phyloP scores from a whole-genome alignment of 2,797 vertebrate species.

The Scleropages formosus region DNA sequence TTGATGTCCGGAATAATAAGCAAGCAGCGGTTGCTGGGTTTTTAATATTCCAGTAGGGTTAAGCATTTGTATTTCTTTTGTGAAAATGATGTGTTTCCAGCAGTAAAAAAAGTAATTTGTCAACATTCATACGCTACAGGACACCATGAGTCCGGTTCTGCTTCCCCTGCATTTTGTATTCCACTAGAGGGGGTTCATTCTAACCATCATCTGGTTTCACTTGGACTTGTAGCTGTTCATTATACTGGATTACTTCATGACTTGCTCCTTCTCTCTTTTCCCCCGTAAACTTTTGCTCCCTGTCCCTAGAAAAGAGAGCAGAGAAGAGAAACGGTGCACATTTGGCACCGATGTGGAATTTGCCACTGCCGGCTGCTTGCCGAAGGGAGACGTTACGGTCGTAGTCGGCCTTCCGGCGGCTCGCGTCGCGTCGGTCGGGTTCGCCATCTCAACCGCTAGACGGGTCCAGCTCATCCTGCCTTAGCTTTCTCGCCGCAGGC shows the following conservation, averaged over 20 bases:
- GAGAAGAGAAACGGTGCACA: constrained; percentile 11
- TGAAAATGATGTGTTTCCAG: constrained; percentile 7
- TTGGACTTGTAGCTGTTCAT: constrained; percentile 28
- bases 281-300: constrained; percentile 52
- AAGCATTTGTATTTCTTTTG: background rate
- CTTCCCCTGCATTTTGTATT: background rate
- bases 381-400: background rate
- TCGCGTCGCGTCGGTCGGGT: background rate
- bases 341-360: background rate
- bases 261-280: constrained; percentile 45
- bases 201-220: constrained; percentile 22
- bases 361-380: no score
- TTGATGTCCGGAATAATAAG: background rate
- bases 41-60: background rate
- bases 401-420: background rate
- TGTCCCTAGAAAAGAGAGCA: constrained; percentile 28
- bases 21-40: no score
- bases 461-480: no score
- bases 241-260: constrained; percentile 43
- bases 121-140: constrained; percentile 7
- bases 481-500: background rate
- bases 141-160: background rate
- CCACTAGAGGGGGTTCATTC: constrained; percentile 16
- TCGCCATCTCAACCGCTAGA: background rate
- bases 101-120: constrained; percentile 2